phyloP scores from a whole-genome alignment of 1,140 invertebrate genomes.

The Penaeus japonicus region DNA sequence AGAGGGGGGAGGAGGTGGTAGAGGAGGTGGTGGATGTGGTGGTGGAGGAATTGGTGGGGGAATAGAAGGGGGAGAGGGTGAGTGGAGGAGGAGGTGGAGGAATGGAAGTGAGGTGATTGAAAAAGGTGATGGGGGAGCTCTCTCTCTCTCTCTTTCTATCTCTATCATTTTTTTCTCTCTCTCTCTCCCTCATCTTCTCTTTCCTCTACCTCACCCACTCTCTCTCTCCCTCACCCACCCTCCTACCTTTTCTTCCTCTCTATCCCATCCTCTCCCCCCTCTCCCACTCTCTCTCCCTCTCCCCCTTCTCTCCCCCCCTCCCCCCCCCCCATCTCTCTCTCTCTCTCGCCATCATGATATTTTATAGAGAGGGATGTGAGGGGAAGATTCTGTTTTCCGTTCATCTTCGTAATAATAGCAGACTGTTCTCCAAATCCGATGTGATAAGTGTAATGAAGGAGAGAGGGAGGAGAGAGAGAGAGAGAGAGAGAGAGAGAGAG shows the following conservation, averaged over 20 bases:
- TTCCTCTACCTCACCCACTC: neutral
- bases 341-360: neutral
- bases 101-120: neutral
- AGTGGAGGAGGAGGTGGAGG: neutral
- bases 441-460: no score
- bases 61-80: neutral
- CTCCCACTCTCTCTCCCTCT: neutral
- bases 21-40: neutral
- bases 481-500: no score
- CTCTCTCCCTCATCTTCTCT: neutral
- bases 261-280: neutral
- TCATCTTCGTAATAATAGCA: no score
- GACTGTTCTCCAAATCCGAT: no score
- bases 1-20: neutral
- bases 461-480: accelerated
- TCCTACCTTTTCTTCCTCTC: conserved; percentile 17
- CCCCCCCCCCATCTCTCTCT: neutral
- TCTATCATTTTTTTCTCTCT: neutral
- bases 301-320: no score
- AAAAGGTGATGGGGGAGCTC: no score
- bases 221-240: conserved; percentile 4
- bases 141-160: neutral
- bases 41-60: neutral
- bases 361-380: no score
- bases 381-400: no score